A percentile compares a stretch with the other conserved stretches of the same genome.
These are phyloP conservation scores for Ceramica pisi DNA, from an alignment of 2,888 invertebrate genomes.

Conservation along the genomic window DNA sequence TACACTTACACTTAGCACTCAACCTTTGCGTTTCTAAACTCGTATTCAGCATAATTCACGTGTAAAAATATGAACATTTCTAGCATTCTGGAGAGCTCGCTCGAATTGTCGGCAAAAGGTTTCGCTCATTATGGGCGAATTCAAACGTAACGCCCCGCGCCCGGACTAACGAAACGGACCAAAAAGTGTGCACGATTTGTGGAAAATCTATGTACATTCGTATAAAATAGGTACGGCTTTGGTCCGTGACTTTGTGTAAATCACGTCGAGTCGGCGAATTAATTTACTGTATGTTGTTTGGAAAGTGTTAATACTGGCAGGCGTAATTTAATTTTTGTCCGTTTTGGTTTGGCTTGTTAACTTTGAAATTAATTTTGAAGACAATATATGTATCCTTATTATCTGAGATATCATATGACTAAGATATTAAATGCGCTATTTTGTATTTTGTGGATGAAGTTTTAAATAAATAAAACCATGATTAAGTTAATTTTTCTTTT, in stretches of 20 bases:
- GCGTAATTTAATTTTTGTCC: not conserved
- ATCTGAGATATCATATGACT: not conserved
- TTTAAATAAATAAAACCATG: too few species aligned
- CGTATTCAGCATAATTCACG: conserved; percentile 61
- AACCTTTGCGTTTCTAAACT: conserved; percentile 45
- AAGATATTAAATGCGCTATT: too few species aligned
- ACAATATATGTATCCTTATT: not conserved
- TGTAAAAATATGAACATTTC: conserved; percentile 61
- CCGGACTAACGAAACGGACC: conserved; percentile 43
- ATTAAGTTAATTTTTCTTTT: too few species aligned
- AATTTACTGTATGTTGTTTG: not conserved
- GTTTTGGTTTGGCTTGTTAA: not conserved
- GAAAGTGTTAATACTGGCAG: not conserved
- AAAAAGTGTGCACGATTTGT: conserved; percentile 39
- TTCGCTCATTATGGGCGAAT: conserved; percentile 63
- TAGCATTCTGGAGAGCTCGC: conserved; percentile 58
- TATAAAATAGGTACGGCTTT: conserved; percentile 12
- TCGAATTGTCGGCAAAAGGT: conserved; percentile 64
- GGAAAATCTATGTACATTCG: conserved; percentile 17
- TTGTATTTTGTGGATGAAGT: too few species aligned
- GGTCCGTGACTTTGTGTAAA: not conserved
- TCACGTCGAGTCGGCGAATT: not conserved
- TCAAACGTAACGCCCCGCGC: conserved; percentile 50
- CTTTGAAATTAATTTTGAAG: not conserved
- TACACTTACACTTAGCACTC: conserved; percentile 33